These are phyloP conservation scores for Sitophilus oryzae DNA, from an alignment of 1,140 invertebrate genomes.

Conservation along the genomic window DNA sequence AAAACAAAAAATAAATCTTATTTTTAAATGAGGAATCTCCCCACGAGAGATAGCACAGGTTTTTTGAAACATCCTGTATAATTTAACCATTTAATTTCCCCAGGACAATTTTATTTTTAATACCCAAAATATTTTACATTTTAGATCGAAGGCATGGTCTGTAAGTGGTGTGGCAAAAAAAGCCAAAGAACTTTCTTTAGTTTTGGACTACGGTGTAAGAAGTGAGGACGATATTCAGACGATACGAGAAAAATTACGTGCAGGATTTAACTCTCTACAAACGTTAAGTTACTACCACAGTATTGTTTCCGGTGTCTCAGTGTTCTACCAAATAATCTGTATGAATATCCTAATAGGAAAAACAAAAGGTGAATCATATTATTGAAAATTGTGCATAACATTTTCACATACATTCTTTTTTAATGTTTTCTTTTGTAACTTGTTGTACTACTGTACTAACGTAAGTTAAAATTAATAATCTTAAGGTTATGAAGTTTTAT, in stretches of 20 bases:
- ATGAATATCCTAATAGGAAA: conserved; percentile 2
- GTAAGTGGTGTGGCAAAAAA: background rate
- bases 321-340: conserved; percentile 27
- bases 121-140: background rate
- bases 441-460: no score
- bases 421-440: no score
- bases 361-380: background rate
- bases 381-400: background rate
- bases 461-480: no score
- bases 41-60: no score
- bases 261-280: conserved; percentile 28
- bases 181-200: conserved; percentile 9
- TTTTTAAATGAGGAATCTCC: no score
- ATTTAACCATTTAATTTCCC: no score
- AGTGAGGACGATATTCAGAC: conserved; percentile 29
- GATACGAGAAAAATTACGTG: conserved; percentile 43
- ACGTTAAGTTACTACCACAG: conserved; percentile 40
- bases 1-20: no score
- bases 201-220: conserved; percentile 26
- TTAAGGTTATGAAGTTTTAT: no score
- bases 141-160: background rate
- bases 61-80: no score
- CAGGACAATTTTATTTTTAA: no score
- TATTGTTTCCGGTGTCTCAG: conserved; percentile 44
- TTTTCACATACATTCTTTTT: no score